phyloP scores from a whole-genome alignment of 2,113 vertebrate genomes.

The Ivindomyrus marchei region DNA sequence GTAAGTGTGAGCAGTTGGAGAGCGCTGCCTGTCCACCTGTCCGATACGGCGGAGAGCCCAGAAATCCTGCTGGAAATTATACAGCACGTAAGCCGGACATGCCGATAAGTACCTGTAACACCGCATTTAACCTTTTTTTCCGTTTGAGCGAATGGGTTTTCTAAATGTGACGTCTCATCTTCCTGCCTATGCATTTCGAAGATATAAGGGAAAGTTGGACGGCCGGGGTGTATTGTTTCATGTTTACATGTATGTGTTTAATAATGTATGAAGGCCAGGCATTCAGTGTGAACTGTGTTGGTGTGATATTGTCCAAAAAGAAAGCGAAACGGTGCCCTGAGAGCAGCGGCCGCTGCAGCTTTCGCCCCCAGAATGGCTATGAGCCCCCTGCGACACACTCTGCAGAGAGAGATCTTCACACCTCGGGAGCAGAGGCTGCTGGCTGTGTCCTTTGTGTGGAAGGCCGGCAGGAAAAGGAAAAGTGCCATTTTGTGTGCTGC shows the following conservation, averaged over 20 bases:
- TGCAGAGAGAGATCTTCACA: conserved; percentile 39
- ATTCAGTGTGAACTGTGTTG: not conserved
- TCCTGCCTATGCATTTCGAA: not conserved
- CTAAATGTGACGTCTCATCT: not conserved
- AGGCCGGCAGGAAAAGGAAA: conserved; percentile 41
- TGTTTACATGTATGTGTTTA: not conserved
- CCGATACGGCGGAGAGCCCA: not conserved
- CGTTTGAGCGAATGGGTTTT: not conserved
- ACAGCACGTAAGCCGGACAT: not conserved
- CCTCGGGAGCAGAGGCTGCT: conserved; percentile 35
- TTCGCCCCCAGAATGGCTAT: not conserved
- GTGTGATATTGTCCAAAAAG: not conserved
- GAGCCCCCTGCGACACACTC: conserved; percentile 33
- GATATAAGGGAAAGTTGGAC: not conserved
- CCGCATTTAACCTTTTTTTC: not conserved
- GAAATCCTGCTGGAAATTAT: not conserved
- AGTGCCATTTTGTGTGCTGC: conserved; percentile 37
- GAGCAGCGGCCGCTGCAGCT: not conserved
- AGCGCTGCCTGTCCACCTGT: not conserved
- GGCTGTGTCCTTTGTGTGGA: conserved; percentile 38
- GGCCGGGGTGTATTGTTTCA: not conserved
- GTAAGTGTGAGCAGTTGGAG: no score
- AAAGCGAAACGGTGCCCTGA: not conserved
- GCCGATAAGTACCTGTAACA: not conserved
- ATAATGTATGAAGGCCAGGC: not conserved